Percentiles rank a stretch among this genome's conserved stretches.
phyloP scores from a whole-genome alignment of 1,140 invertebrate genomes.

The Zaprionus lachaisei region DNA sequence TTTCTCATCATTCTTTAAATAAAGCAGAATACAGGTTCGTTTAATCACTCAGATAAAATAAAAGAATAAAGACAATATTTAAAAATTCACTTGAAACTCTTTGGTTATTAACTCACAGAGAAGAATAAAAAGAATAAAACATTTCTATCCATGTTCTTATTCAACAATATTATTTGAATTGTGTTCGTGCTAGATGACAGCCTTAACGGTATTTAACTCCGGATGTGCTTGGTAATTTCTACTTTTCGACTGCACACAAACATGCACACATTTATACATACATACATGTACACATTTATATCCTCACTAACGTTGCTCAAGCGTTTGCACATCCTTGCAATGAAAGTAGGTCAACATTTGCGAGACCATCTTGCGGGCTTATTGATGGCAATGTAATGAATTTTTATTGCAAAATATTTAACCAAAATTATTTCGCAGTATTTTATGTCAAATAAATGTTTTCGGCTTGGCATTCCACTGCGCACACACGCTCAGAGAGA shows the following conservation, averaged over 20 bases:
- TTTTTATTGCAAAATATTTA: slow-evolving; percentile 46
- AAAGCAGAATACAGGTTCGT: no score
- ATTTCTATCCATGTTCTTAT: not conserved
- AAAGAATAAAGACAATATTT: no score
- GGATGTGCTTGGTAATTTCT: slow-evolving; percentile 25
- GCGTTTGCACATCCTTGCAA: not conserved
- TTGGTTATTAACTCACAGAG: no score
- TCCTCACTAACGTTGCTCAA: not conserved
- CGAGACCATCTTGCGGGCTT: slow-evolving; percentile 5
- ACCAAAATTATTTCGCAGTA: slow-evolving; percentile 44
- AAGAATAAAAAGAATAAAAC: not conserved
- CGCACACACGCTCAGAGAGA: not conserved
- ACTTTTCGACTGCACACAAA: slow-evolving; percentile 20
- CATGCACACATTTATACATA: not conserved
- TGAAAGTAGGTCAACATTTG: slow-evolving; percentile 38
- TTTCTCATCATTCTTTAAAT: no score
- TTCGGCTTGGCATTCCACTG: slow-evolving; percentile 27
- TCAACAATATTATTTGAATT: slow-evolving; percentile 40
- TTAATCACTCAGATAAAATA: no score
- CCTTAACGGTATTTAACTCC: slow-evolving; percentile 26
- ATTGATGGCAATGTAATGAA: slow-evolving; percentile 33
- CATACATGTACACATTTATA: not conserved
- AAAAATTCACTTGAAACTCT: no score
- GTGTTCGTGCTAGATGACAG: slow-evolving; percentile 17
- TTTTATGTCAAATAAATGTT: slow-evolving; percentile 48